Base-by-base conservation (phyloP, 2,797 vertebrate genomes). In the Onychomys arenicola region DNA sequence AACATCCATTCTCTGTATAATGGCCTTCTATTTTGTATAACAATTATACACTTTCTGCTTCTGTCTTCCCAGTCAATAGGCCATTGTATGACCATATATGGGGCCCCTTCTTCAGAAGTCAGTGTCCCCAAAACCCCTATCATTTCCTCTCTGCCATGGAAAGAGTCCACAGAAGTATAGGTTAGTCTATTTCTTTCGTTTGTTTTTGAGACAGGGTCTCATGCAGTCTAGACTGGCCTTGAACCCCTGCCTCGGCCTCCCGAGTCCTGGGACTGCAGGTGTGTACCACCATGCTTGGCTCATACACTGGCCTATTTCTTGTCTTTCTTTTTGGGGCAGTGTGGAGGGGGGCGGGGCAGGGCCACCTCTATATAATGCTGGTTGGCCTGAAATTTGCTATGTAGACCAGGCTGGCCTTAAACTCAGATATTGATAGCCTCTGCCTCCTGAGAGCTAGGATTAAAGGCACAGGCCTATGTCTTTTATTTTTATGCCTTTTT, bases 31-130 rank as follows among this genome's bases (percentile, higher is more conserved):
- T 89, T 85, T 89, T 90, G 46, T 71, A 84, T 69, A 95, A 87
- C 87, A 91, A 85, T 90, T 19, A 55, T 7, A 89, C 82, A 37
- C 76, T 49, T 88, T 57, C 57, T 85, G 83, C 65, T 40, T 71
- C 69, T 59, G 29, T 29, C 59, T 94, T 85, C 61, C 69, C 46
- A 55, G 19, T 90, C 90, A 96, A 27, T 23, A 43, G 52, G 46
- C 84, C 77, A 65, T 94, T 89, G 83, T 90, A 90, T 76, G 5
- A 43, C 57, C 19, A 25, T 19, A 27, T 8, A 49, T 78, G 75
- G 5, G 12, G 85, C 67, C 14, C 59, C 93, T 96, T 94, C 87
- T 90, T 85, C 83, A 88, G 76, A 90, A 87, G 37, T 85, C 73
- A 55, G 37, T 12, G 40, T 4, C 29, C 7, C 69, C 61, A 92